phyloP scores from a whole-genome alignment of 2,888 invertebrate species.

The Coelinius sp. region DNA sequence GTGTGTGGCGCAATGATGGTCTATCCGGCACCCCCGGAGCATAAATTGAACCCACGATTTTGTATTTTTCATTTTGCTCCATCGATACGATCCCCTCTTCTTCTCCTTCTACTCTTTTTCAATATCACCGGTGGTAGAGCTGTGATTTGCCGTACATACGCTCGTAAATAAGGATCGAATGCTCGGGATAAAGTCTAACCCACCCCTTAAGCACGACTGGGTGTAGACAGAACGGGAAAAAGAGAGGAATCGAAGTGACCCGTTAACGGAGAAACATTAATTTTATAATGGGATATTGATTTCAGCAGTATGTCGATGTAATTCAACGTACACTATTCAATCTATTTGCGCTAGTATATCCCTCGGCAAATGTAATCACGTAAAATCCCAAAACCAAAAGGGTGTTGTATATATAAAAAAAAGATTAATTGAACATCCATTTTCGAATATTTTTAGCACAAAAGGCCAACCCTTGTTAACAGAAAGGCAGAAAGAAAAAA shows the following conservation, averaged over 20 bases:
- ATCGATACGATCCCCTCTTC: conserved; percentile 9
- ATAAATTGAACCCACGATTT: conserved; percentile 35
- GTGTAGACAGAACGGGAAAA: conserved; percentile 29
- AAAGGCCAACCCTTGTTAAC: conserved; percentile 13
- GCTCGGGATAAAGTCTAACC: conserved; percentile 48
- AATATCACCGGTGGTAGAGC: conserved; percentile 27
- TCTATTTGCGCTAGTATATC: background rate
- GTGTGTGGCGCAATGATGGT: conserved; percentile 19
- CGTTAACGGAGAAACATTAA: conserved; percentile 39
- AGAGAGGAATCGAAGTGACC: conserved; percentile 39
- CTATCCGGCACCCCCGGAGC: conserved; percentile 20
- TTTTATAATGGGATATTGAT: conserved; percentile 39
- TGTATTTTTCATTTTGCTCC: conserved; percentile 31
- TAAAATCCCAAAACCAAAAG: background rate
- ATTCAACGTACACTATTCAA: background rate
- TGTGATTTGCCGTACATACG: conserved; percentile 43
- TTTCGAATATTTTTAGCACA: background rate
- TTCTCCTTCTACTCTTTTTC: conserved; percentile 21
- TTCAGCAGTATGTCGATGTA: conserved; percentile 39
- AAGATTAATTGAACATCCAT: conserved; percentile 17
- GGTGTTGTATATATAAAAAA: background rate
- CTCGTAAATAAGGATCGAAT: conserved; percentile 53
- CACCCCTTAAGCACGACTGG: conserved; percentile 42
- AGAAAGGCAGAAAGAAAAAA: conserved; percentile 13
- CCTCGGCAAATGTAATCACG: background rate